Conservation (phyloP, 2,888 invertebrate genomes). For the Panzeria rudis region DNA sequence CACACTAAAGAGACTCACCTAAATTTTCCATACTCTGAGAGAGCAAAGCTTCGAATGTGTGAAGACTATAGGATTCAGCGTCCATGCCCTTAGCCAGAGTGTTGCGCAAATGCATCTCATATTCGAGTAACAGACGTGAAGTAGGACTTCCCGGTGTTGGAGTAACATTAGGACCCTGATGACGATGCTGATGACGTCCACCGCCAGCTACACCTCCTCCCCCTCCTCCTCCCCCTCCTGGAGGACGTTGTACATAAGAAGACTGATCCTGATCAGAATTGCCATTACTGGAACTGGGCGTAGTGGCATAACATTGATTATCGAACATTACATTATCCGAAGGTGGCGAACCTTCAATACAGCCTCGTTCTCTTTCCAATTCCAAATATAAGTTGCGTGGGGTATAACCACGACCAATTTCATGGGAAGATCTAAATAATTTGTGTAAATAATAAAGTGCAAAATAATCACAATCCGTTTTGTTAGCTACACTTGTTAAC, state of each 20-base stretch:
- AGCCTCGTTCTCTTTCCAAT: conserved; percentile 88
- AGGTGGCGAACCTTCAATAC: conserved; percentile 89
- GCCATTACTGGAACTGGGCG: conserved; percentile 96
- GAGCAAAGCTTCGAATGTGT: conserved; percentile 95
- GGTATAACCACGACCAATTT: conserved; percentile 89
- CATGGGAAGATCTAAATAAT: conserved; percentile 87
- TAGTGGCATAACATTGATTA: conserved; percentile 97
- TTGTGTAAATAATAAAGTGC: conserved; percentile 20
- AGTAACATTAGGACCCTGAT: conserved; percentile 88
- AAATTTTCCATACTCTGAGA: conserved; percentile 98
- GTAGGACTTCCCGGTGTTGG: conserved; percentile 93
- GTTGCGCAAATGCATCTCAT: conserved; percentile 96
- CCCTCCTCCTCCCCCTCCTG: conserved; percentile 79
- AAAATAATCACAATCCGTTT: conserved; percentile 45
- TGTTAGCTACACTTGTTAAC: conserved; percentile 42
- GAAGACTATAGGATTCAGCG: conserved; percentile 96
- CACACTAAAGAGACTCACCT: conserved; percentile 85
- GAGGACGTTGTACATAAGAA: conserved; percentile 85
- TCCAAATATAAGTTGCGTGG: conserved; percentile 91
- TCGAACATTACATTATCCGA: conserved; percentile 97
- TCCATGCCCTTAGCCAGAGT: conserved; percentile 97
- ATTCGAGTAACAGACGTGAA: conserved; percentile 93
- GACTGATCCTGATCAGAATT: conserved; percentile 94
- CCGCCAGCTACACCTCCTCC: conserved; percentile 75
- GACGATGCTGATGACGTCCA: conserved; percentile 86